Base-by-base conservation (phyloP, 2,797 vertebrate genomes). In the Calcarius lapponicus region DNA sequence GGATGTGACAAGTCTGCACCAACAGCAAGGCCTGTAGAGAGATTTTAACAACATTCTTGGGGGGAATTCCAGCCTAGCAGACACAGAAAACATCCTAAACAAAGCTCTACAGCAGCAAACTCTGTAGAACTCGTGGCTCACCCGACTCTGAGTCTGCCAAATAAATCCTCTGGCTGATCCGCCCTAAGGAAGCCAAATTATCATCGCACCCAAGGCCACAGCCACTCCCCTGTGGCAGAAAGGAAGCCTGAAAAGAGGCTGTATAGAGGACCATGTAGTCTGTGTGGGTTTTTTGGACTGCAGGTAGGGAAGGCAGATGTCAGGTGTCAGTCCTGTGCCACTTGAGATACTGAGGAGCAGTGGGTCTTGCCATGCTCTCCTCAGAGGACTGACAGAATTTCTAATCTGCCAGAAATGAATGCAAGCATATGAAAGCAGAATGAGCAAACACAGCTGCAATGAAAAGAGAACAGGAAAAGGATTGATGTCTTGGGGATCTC, bases 1-100 rank as follows among this genome's bases (percentile, higher is more conserved):
- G 34, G 22, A 50, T 24, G 22, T 36, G 38, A 58, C 0, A 0
- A 0, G 8, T 36, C 42, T 79, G 43, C 51, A 66, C 20, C 40
- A 47, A 31, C 11, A 54, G 6, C 29, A 0, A 5, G 34, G 20
- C 9, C 40, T 61, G 9, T 67, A 38, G 24, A 73, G 42, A 86
- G 9, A 7, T 64, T 90, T 48, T 42, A 45, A 21, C 29, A 31
- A 19, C 0, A 0, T 84, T 20, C 12, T 28, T 86, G 20, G 25
- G 54, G 60, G n/a, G 16, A 88, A 65, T 36, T 40, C 28, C 50
- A 47, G 0, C 19, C 32, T 13, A 31, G 70, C 15, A 32, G 25
- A 57, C 19, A 9, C 4, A 21, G 14, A 21, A 65, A 54, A 29
- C 5, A 24, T 8, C 60, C 2, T 4, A 66, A 82, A 7, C 26